Conservation (phyloP, 1,140 invertebrate genomes). For the Diorhabda carinulata region DNA sequence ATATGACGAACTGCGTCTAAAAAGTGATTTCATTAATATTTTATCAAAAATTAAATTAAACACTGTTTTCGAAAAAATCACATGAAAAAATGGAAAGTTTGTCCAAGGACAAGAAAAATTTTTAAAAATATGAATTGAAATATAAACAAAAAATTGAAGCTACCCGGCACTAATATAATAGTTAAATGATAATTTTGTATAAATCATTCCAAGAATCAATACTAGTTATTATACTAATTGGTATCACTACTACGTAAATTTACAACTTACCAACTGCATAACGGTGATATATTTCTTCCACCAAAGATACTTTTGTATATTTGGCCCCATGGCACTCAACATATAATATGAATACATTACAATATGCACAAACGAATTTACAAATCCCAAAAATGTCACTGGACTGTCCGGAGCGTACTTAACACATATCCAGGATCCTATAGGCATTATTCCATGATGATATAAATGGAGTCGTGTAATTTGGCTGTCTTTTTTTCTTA, state of each 20-base stretch:
- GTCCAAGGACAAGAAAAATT: too few relatives aligned
- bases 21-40: background rate
- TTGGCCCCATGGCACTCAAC: constrained; percentile 68
- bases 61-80: too few relatives aligned
- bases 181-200: too few relatives aligned
- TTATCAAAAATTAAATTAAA: too few relatives aligned
- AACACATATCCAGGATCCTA: background rate
- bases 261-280: constrained; percentile 66
- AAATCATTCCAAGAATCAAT: too few relatives aligned
- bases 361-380: constrained; percentile 84
- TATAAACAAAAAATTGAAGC: too few relatives aligned
- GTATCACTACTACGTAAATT: too few relatives aligned
- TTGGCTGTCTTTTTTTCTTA: background rate
- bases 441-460: background rate
- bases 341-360: constrained; percentile 82
- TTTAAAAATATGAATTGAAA: too few relatives aligned
- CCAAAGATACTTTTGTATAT: constrained; percentile 71
- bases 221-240: too few relatives aligned
- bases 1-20: background rate
- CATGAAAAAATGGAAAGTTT: too few relatives aligned
- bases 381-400: constrained; percentile 70
- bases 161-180: too few relatives aligned
- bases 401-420: constrained; percentile 67
- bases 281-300: constrained; percentile 82
- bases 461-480: background rate